phyloP scores from a whole-genome alignment of 2,113 vertebrate genomes.

The Onychostruthus taczanowskii region DNA sequence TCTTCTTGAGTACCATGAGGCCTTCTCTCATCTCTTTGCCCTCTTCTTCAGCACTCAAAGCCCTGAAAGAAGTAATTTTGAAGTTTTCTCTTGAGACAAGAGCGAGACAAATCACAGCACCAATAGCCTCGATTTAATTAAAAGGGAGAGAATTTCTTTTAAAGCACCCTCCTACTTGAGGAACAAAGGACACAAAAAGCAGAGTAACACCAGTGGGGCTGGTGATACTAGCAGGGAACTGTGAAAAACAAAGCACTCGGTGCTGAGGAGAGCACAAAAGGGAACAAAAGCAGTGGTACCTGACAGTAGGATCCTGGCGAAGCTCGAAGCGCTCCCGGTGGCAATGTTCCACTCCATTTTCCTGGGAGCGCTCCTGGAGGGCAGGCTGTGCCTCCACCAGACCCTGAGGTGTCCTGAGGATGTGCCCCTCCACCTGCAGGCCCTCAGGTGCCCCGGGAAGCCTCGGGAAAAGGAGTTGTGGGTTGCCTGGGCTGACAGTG shows the following conservation, averaged over 20 bases:
- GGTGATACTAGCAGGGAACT: neutral
- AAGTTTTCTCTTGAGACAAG: neutral
- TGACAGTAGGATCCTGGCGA: neutral
- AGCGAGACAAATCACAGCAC: neutral
- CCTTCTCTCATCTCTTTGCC: neutral
- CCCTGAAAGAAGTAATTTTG: neutral
- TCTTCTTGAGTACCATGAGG: neutral
- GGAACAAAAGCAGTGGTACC: accelerated
- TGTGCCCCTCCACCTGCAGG: accelerated
- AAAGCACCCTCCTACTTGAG: neutral
- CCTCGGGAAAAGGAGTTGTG: accelerated
- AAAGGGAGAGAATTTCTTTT: neutral
- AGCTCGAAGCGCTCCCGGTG: accelerated
- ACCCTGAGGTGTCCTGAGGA: too few relatives aligned
- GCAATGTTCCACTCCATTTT: neutral
- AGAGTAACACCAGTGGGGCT: neutral
- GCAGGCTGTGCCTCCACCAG: accelerated
- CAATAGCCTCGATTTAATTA: neutral
- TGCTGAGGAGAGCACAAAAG: accelerated
- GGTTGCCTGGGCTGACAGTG: accelerated
- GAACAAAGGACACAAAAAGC: neutral
- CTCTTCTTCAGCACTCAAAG: neutral
- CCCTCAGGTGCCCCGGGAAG: accelerated
- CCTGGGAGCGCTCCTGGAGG: neutral
- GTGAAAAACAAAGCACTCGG: neutral